Evolutionary conservation across 2,888 invertebrate genomes (phyloP).

Genomic region (Leptopilina drosophilae): DNA sequence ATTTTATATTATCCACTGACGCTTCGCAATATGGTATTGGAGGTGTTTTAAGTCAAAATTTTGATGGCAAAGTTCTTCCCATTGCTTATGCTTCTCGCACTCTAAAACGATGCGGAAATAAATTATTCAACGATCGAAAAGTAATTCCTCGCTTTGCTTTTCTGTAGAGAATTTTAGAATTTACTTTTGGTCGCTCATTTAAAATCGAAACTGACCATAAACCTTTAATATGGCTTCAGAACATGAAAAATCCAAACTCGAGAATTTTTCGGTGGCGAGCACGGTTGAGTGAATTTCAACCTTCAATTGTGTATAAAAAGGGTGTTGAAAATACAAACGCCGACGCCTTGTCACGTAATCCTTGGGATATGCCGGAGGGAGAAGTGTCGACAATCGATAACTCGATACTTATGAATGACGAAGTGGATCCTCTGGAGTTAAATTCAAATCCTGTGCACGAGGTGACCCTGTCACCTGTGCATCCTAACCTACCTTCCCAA

Average conservation of each 20-base stretch:
- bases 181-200: not conserved
- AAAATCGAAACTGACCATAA: not conserved
- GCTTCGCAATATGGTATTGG: constrained; percentile 51
- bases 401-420: not conserved
- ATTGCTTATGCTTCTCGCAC: not conserved
- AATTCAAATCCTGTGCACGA: not conserved
- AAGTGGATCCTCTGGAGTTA: not conserved
- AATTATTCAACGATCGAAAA: not conserved
- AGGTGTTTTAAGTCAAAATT: constrained; percentile 43
- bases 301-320: not conserved
- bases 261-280: not conserved
- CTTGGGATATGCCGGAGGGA: not conserved
- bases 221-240: not conserved
- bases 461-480: not conserved
- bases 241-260: not conserved
- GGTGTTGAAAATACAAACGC: not conserved
- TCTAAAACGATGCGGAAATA: not conserved
- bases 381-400: not conserved
- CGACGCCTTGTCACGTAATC: not conserved
- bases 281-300: not conserved
- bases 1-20: constrained; percentile 46
- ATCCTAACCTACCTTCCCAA: not conserved
- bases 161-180: not conserved
- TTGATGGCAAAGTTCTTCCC: not conserved
- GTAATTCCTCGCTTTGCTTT: not conserved